Base-by-base conservation (phyloP, 1,140 invertebrate species). In the Drosophila equinoxialis region DNA sequence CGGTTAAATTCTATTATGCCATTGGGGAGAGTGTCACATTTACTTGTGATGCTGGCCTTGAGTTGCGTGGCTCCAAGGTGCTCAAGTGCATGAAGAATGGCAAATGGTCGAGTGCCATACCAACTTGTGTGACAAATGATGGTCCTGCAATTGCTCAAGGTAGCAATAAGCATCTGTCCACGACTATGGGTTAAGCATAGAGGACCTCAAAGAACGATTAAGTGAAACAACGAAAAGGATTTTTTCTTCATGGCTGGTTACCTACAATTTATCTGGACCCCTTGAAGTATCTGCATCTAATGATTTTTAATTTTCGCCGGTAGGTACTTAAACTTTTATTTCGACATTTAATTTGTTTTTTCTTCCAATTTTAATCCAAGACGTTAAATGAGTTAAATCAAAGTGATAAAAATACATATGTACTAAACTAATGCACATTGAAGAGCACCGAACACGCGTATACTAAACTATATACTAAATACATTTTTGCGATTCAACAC, bases 11-110 rank as follows among this genome's bases (percentile, higher is more conserved):
- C 92, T 97, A 96, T 92, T 97, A 97, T 92, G 95, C 95, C 81
- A 96, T 97, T 68, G 96, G 96, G 1, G 96, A 97, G 90, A 96
- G 95, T n/a, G 95, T 97, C 20, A 95, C 95, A 3, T 97, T 97
- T 91, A 96, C 96, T 3, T 97, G 97, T 86, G 95, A 96, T 68
- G 94, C 96, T 3, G 96, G 96, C 0, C 94, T 97, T 63, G 93
- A 93, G 65, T 92, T 98, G 41, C 94, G 94, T 62, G 97, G 97
- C 30, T 95, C 96, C 3, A 94, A 95, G 13, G 95, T 96, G 92
- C 92, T 97, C 14, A 94, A 95, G 81, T 97, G 96, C 93, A 92
- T 96, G 68, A 95, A 95, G 80, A 96, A 95, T 86, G 96, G 96
- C 20, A 96, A 96, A 93, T 98, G 97, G 97, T 97, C 96, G 0